A percentile compares a stretch with the other conserved stretches of the same genome.
Conservation (phyloP, 2,113 vertebrate genomes). For the Isichthys henryi region DNA sequence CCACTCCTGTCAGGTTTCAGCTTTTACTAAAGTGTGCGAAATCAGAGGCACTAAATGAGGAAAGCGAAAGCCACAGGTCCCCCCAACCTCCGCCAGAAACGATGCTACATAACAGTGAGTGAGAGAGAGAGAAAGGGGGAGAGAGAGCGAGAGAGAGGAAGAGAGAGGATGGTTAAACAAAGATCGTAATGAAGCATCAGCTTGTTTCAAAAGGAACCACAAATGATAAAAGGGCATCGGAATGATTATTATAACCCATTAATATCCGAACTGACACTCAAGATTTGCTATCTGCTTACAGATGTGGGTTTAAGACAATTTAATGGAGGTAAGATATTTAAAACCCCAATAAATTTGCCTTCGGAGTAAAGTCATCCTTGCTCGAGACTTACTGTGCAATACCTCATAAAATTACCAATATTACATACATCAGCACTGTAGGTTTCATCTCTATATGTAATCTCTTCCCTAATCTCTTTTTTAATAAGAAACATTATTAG, state of each 20-base stretch:
- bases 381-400: not conserved
- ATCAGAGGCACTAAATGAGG: not conserved
- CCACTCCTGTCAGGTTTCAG: not conserved
- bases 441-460: not conserved
- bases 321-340: not conserved
- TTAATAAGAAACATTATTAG: not conserved
- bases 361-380: not conserved
- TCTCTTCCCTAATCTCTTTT: not conserved
- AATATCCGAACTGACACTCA: not conserved
- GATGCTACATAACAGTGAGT: not conserved
- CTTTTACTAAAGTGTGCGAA: not conserved
- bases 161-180: not conserved
- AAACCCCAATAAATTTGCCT: not conserved
- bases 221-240: not conserved
- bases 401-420: not conserved
- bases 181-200: conserved; percentile 24
- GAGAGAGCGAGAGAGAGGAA: not conserved
- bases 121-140: conserved; percentile 20
- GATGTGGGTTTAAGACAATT: not conserved
- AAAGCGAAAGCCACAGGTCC: not conserved
- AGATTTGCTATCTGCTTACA: not conserved
- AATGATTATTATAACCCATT: not conserved
- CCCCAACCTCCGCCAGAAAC: not conserved
- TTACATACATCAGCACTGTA: not conserved
- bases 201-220: conserved; percentile 1